These are phyloP conservation scores for Brenthis hecate DNA, from an alignment of 2,888 invertebrate genomes.

Conservation along the genomic window DNA sequence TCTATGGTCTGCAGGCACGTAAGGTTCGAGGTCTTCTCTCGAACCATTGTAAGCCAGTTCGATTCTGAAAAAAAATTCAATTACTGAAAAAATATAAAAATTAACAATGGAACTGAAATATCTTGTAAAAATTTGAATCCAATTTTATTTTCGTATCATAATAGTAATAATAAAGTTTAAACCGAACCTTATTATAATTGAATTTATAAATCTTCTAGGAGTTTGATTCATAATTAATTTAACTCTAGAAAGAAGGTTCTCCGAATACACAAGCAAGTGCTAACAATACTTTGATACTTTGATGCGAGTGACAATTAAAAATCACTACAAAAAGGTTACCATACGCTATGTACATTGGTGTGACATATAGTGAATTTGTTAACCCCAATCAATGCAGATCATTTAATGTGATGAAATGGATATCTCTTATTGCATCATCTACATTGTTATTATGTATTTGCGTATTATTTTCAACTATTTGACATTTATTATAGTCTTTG, in stretches of 20 bases:
- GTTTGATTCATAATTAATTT: slow-evolving; percentile 6
- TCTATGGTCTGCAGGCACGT: slow-evolving; percentile 69
- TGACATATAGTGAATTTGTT: slow-evolving; percentile 41
- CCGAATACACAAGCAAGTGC: slow-evolving; percentile 15
- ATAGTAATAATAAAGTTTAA: background rate
- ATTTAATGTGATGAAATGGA: slow-evolving; percentile 59
- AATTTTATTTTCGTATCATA: background rate
- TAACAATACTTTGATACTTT: slow-evolving; percentile 16
- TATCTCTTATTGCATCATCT: slow-evolving; percentile 71
- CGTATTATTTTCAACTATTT: slow-evolving; percentile 28
- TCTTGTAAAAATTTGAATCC: too few species aligned
- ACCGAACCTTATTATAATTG: slow-evolving; percentile 20
- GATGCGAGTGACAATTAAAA: slow-evolving; percentile 23
- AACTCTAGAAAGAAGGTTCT: slow-evolving; percentile 2
- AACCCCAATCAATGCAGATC: slow-evolving; percentile 48
- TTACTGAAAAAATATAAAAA: background rate
- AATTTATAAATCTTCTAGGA: slow-evolving; percentile 4
- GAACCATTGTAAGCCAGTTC: slow-evolving; percentile 76
- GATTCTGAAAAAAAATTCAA: slow-evolving; percentile 53
- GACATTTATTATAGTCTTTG: slow-evolving; percentile 16
- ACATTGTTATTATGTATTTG: slow-evolving; percentile 33
- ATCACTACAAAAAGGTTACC: slow-evolving; percentile 23
- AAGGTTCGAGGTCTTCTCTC: slow-evolving; percentile 73
- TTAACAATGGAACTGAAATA: background rate
- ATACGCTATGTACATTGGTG: slow-evolving; percentile 6